Conservation (phyloP, 2,888 invertebrate genomes). For the Oxyteleia sp. region DNA sequence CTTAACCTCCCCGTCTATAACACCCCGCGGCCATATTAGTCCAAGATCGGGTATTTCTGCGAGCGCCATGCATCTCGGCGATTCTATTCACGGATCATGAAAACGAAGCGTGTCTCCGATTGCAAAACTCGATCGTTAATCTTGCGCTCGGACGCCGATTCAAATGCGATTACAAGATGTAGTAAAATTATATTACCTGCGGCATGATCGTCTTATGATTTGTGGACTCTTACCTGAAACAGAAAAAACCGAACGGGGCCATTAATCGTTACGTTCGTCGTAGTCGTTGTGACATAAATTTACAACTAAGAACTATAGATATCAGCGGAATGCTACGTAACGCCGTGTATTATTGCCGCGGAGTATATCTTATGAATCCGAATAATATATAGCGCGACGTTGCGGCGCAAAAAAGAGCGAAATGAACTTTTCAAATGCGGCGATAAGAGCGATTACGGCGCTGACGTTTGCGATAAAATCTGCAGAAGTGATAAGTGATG, state of each 20-base stretch:
- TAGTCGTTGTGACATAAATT: conserved; percentile 56
- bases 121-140: conserved; percentile 69
- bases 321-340: conserved; percentile 54
- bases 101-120: conserved; percentile 67
- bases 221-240: conserved; percentile 74
- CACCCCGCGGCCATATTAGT: conserved; percentile 7
- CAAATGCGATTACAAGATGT: conserved; percentile 72
- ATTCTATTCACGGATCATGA: conserved; percentile 60
- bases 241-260: conserved; percentile 58
- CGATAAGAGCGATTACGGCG: conserved; percentile 4
- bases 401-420: conserved; percentile 42
- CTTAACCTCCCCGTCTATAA: conserved; percentile 11
- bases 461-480: conserved; percentile 12
- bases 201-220: conserved; percentile 63
- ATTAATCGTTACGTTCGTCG: conserved; percentile 56
- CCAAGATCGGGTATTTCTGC: conserved; percentile 20
- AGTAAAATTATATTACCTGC: conserved; percentile 68
- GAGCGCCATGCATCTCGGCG: conserved; percentile 27
- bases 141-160: conserved; percentile 58
- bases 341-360: conserved; percentile 46
- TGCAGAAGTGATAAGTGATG: conserved; percentile 7
- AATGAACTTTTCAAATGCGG: neutral
- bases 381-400: conserved; percentile 43
- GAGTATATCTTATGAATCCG: conserved; percentile 46
- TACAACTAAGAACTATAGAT: conserved; percentile 61